phyloP scores from a whole-genome alignment of 2,797 vertebrate species.

The Huso huso region DNA sequence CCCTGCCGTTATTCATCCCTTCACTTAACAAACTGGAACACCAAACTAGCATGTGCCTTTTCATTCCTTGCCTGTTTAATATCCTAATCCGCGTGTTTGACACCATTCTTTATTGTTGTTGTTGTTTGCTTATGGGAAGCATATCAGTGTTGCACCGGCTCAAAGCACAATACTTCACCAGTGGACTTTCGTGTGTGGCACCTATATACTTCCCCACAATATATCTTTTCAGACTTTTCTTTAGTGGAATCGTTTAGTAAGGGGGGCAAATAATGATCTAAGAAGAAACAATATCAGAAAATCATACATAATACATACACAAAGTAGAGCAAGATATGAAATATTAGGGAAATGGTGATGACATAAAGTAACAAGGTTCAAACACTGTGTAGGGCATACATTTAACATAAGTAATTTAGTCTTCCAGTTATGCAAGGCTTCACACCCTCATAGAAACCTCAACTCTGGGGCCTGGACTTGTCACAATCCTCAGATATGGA shows the following conservation, averaged over 20 bases:
- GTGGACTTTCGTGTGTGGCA: no score
- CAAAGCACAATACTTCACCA: not conserved
- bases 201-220: no score
- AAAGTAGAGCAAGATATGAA: not conserved
- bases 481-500: not conserved
- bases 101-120: constrained; percentile 2
- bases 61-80: no score
- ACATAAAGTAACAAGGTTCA: no score
- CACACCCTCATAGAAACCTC: not conserved
- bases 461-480: not conserved
- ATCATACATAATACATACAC: not conserved
- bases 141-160: not conserved
- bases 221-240: no score
- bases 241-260: not conserved
- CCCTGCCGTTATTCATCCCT: not conserved
- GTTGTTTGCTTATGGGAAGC: constrained; percentile 4
- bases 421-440: no score
- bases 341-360: no score
- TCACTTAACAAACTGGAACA: not conserved
- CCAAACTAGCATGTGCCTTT: not conserved
- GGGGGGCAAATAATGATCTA: not conserved
- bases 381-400: no score
- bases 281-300: not conserved
- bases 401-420: no score
- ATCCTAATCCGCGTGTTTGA: not conserved